Percentiles rank a stretch among this genome's conserved stretches.
phyloP scores from a whole-genome alignment of 2,113 vertebrate genomes.

The Tonatia bakeri region DNA sequence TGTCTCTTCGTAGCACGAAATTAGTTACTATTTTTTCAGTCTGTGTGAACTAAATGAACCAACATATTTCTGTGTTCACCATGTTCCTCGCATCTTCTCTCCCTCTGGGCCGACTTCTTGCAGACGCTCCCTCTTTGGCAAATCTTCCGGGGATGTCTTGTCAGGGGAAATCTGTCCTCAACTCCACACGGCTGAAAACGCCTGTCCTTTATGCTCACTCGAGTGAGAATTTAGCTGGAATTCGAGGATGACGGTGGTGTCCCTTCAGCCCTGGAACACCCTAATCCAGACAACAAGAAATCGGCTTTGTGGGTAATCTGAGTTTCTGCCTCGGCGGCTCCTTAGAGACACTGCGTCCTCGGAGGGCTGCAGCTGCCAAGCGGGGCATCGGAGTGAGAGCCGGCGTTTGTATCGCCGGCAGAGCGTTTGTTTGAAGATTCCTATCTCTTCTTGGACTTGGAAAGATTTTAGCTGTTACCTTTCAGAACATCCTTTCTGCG shows the following conservation, averaged over 20 bases:
- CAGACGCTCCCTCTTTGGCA: not conserved
- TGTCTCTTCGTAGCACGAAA: not conserved
- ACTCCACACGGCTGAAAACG: too few relatives aligned
- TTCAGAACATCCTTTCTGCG: not conserved
- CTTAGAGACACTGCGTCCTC: not conserved
- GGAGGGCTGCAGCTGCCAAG: rapidly evolving
- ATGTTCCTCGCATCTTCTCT: not conserved
- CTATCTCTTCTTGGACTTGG: not conserved
- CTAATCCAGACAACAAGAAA: not conserved
- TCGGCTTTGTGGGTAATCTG: not conserved
- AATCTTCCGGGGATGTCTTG: not conserved
- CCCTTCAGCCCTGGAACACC: not conserved
- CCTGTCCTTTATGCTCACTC: too few relatives aligned
- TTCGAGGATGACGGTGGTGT: not conserved
- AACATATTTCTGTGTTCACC: not conserved
- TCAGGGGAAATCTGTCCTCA: too few relatives aligned
- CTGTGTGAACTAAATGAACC: not conserved
- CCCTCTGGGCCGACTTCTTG: not conserved
- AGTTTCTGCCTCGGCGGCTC: not conserved
- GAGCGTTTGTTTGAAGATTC: not conserved
- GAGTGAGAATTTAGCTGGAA: not conserved
- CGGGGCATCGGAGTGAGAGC: not conserved
- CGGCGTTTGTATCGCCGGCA: rapidly evolving
- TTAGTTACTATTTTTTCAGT: not conserved
- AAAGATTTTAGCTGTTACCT: not conserved